phyloP scores from a whole-genome alignment of 2,113 vertebrate genomes.

The Crypturellus undulatus region DNA sequence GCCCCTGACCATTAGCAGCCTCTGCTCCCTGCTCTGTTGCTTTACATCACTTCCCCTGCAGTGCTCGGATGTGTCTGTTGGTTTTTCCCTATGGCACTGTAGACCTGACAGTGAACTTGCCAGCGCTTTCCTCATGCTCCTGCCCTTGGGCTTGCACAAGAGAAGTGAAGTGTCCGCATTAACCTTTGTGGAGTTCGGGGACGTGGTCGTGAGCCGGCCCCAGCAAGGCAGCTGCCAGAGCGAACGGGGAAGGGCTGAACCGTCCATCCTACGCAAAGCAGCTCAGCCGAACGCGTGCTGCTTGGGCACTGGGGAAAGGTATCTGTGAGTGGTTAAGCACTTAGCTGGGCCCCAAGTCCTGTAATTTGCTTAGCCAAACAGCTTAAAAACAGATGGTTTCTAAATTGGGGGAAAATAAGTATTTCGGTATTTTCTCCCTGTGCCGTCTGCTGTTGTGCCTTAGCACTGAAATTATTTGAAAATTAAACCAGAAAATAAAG shows the following conservation, averaged over 20 bases:
- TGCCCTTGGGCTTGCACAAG: not conserved
- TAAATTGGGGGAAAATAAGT: slow-evolving; percentile 54
- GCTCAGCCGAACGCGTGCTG: not conserved
- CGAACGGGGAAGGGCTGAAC: not conserved
- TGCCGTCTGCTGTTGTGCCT: slow-evolving; percentile 37
- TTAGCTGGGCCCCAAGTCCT: not conserved
- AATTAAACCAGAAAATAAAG: slow-evolving; percentile 52
- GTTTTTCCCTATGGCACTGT: not conserved
- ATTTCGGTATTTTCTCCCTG: slow-evolving; percentile 30
- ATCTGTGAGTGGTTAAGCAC: not conserved
- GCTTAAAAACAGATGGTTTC: slow-evolving; percentile 68
- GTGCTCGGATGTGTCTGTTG: not conserved
- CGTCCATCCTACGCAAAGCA: slow-evolving; percentile 1
- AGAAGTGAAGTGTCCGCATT: slow-evolving; percentile 20
- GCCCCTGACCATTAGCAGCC: not conserved
- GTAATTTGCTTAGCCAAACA: slow-evolving; percentile 58
- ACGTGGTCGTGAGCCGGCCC: not conserved
- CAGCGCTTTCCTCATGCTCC: not conserved
- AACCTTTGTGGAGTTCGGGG: slow-evolving; percentile 44
- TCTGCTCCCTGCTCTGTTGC: not conserved
- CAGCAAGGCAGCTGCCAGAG: not conserved
- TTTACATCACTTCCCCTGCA: not conserved
- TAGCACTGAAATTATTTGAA: slow-evolving; percentile 50
- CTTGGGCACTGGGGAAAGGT: not conserved
- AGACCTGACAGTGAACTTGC: not conserved